Conservation (phyloP, 2,888 invertebrate species). For the Drosophila ezoana region DNA sequence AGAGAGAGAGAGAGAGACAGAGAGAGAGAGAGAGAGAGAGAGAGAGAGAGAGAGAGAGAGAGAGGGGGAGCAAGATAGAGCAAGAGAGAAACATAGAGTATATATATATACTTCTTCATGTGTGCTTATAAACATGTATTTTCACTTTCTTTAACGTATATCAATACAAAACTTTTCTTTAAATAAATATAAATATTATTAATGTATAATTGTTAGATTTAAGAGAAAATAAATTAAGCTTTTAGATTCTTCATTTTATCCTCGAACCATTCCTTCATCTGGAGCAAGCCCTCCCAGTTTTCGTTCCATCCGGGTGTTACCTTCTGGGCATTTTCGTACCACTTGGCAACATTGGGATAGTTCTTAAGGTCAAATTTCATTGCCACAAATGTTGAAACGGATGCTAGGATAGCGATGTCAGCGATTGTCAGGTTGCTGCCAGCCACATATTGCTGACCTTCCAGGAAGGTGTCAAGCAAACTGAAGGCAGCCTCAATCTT, state of each 20-base stretch:
- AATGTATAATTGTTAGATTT: background rate
- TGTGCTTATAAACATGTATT: no score
- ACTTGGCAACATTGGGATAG: constrained; percentile 89
- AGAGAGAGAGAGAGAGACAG: no score
- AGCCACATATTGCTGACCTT: constrained; percentile 89
- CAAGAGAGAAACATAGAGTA: no score
- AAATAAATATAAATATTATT: background rate
- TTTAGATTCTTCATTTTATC: constrained; percentile 1
- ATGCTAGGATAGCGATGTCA: constrained; percentile 89
- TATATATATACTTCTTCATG: no score
- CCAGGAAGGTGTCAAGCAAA: constrained; percentile 89
- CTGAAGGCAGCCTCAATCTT: constrained; percentile 89
- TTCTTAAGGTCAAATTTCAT: constrained; percentile 88
- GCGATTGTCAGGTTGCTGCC: constrained; percentile 91
- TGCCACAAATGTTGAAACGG: constrained; percentile 89
- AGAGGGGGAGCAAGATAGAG: no score
- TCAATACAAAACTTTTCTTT: no score
- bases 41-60: no score
- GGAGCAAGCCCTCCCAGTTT: constrained; percentile 86
- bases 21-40: no score
- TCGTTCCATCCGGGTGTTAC: constrained; percentile 87
- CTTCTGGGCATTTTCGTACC: constrained; percentile 87
- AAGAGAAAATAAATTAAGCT: constrained; percentile 1
- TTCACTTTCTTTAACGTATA: background rate
- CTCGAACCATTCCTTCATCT: constrained; percentile 78